phyloP scores from a whole-genome alignment of 2,888 invertebrate species.

The Dryobotodes eremita region DNA sequence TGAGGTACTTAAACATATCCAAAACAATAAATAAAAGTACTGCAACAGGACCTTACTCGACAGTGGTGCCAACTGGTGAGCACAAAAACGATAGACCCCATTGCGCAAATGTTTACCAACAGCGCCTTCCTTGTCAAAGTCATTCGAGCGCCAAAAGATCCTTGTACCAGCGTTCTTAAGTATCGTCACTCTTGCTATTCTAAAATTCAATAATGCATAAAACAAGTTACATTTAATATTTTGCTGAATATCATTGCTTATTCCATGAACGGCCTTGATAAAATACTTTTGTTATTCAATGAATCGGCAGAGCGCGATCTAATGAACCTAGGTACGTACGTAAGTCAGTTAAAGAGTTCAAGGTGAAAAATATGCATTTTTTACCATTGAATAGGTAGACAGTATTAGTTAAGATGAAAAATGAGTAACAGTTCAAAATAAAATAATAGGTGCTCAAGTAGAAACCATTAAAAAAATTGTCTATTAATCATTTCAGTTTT shows the following conservation, averaged over 20 bases:
- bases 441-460: background rate
- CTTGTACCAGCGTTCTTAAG: background rate
- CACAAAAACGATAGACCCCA: too few species aligned
- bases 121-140: background rate
- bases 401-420: background rate
- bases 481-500: background rate
- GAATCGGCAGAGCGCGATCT: conserved; percentile 17
- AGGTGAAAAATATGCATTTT: conserved; percentile 28
- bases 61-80: too few species aligned
- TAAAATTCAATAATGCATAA: conserved; percentile 13
- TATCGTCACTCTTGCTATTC: background rate
- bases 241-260: conserved; percentile 42
- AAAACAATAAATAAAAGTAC: too few species aligned
- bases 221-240: conserved; percentile 21
- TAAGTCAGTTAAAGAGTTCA: conserved; percentile 22
- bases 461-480: background rate
- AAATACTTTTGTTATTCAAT: conserved; percentile 49
- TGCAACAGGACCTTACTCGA: too few species aligned
- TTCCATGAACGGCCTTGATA: conserved; percentile 35
- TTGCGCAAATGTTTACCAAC: background rate
- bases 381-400: background rate
- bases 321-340: conserved; percentile 11
- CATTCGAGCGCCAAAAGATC: background rate
- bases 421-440: background rate
- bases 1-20: too few species aligned